Evolutionary conservation across 1,140 invertebrate genomes (phyloP), one percentile per base, ranked within the genome.

Genomic region (Diplogasteroides magnus): DNA sequence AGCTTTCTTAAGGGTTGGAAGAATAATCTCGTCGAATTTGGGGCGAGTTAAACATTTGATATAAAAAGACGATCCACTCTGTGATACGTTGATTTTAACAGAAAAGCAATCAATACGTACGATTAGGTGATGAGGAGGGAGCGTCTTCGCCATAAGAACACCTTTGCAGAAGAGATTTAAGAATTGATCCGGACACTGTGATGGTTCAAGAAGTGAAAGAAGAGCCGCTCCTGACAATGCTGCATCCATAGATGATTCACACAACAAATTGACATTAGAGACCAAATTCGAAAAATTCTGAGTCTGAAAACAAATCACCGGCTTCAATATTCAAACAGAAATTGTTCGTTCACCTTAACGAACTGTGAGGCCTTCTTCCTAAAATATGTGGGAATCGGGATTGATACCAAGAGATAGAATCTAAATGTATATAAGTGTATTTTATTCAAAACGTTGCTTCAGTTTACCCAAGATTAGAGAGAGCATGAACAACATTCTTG

Each of bases 1-100:
- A 15, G 63, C 69, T 56, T 71, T 71, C 63, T 71, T 71, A 19
- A 71, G 48, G 14, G 64, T 64, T 1, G 69, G 56, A 2, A 71
- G 55, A 2, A 71, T n/a, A 29, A 58, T 58, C 14, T 65, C 63
- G 1, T 56, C 2, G 57, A 71, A 71, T 37, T 71, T 57, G 2
- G 63, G 31, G 3, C 28, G 37, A 48, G 37, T 48, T 11, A 48
- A 6, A 48, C 19, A 19, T 48, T 48, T 48, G 37, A 48, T 6
- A 48, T 48, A 48, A 6, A 19, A 48, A 48, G 6, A 11, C 6
- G 6, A 11, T 19, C 6, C 37, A 48, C 6, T 48, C 37, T 48
- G 37, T 48, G 19, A 48, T 48, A 48, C n/a, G n/a, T 48, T 19
- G 6, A 48, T 6, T 48, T 48, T 11, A 19, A 48, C 6, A 19